These are phyloP conservation scores for Pocillopora meandrina DNA, from an alignment of 92 coral and sea anemone genomes.

Conservation along the genomic window DNA sequence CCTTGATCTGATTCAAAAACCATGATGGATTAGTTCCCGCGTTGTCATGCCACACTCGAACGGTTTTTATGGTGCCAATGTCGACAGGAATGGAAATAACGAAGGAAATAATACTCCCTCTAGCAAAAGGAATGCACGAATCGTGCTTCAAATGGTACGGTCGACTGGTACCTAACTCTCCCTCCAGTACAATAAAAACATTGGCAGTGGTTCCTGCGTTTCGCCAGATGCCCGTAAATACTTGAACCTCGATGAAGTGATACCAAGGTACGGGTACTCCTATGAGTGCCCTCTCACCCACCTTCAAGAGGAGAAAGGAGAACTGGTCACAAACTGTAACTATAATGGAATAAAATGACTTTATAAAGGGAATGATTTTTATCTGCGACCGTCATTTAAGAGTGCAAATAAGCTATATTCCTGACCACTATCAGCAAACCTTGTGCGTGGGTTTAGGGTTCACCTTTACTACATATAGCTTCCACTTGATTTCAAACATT, in stretches of 20 bases:
- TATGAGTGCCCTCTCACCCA: constrained; percentile 48
- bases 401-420: too few species aligned
- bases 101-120: constrained; percentile 57
- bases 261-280: constrained; percentile 26
- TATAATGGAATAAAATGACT: too few species aligned
- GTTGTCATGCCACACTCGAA: constrained; percentile 73
- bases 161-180: constrained; percentile 40
- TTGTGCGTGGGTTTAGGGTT: too few species aligned
- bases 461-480: too few species aligned
- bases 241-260: constrained; percentile 39
- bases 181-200: constrained; percentile 55
- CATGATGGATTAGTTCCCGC: constrained; percentile 60
- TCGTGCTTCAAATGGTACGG: constrained; percentile 56
- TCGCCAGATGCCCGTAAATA: constrained; percentile 65
- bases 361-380: too few species aligned
- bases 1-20: constrained; percentile 52
- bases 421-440: too few species aligned
- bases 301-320: constrained; percentile 2
- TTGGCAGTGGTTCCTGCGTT: constrained; percentile 60
- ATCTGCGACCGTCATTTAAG: too few species aligned
- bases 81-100: constrained; percentile 34
- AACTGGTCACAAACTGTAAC: too few species aligned
- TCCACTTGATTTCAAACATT: too few species aligned
- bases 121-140: constrained; percentile 58
- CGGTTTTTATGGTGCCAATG: constrained; percentile 49